Evolutionary conservation across 2,888 invertebrate genomes (phyloP).

Genomic region (Microplitis deprimator): DNA sequence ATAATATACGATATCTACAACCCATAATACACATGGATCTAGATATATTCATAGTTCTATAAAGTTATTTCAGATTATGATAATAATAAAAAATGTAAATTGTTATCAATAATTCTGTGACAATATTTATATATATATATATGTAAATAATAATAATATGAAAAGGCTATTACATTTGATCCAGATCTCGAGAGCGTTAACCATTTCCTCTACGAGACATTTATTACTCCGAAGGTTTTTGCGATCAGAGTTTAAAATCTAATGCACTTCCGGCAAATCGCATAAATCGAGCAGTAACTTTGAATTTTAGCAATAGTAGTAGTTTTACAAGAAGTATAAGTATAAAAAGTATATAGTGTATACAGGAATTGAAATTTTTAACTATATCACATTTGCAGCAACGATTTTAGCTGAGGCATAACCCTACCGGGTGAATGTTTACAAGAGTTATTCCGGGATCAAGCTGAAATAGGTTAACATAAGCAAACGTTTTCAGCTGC

Average conservation of each 20-base stretch:
- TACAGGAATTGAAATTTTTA: conserved; percentile 5
- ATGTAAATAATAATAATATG: neutral
- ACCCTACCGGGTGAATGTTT: conserved; percentile 56
- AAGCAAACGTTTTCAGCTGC: conserved; percentile 55
- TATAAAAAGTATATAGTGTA: neutral
- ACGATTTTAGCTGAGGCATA: conserved; percentile 13
- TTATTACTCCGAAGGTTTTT: neutral
- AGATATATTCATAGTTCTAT: too few species aligned
- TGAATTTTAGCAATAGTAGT: too few species aligned
- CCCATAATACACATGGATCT: neutral
- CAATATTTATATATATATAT: too few species aligned
- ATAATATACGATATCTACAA: neutral
- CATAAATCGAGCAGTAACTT: conserved; percentile 24
- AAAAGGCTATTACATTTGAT: conserved; percentile 1
- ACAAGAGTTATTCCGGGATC: conserved; percentile 65
- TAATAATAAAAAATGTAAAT: neutral
- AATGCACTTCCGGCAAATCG: conserved; percentile 44
- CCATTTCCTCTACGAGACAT: conserved; percentile 3
- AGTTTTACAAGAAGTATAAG: neutral
- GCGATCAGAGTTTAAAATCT: conserved; percentile 37
- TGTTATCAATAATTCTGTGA: neutral
- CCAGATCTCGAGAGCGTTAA: neutral
- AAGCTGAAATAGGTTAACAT: conserved; percentile 51
- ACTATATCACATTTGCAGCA: conserved; percentile 14
- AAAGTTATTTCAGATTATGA: neutral